Percentiles rank a stretch among this genome's conserved stretches.
These are phyloP conservation scores for Ellobius talpinus DNA, from an alignment of 2,113 vertebrate species.

Conservation along the genomic window DNA sequence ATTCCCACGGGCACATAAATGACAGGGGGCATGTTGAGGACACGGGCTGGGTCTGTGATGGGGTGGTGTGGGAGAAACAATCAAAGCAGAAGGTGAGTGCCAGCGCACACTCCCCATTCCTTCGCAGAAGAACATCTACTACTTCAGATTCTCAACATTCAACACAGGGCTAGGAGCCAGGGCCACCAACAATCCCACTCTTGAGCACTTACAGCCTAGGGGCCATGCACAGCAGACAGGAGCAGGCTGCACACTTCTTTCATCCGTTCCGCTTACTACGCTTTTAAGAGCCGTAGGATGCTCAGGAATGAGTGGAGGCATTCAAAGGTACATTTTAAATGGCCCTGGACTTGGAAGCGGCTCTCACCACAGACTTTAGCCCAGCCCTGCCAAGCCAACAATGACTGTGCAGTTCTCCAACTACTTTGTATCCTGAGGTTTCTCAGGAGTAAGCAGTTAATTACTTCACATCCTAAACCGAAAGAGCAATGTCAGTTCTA, in stretches of 20 bases:
- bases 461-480: not conserved
- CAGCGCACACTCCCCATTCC: not conserved
- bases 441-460: not conserved
- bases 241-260: not conserved
- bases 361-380: not conserved
- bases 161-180: fast-evolving
- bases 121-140: not conserved
- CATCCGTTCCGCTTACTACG: fast-evolving
- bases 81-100: not conserved
- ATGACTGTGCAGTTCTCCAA: not conserved
- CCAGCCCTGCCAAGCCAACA: not conserved
- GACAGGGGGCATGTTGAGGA: constrained; percentile 98
- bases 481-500: not conserved
- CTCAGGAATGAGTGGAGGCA: not conserved
- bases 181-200: too few relatives aligned
- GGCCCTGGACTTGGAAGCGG: not conserved
- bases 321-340: not conserved
- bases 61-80: fast-evolving
- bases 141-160: not conserved
- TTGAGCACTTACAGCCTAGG: too few relatives aligned
- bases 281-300: not conserved
- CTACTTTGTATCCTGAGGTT: not conserved
- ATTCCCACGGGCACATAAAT: constrained; percentile 98
- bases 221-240: not conserved
- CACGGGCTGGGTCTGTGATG: constrained; percentile 94